These are phyloP conservation scores for Leucophora obtusa DNA, from an alignment of 2,888 invertebrate species.

Conservation along the genomic window DNA sequence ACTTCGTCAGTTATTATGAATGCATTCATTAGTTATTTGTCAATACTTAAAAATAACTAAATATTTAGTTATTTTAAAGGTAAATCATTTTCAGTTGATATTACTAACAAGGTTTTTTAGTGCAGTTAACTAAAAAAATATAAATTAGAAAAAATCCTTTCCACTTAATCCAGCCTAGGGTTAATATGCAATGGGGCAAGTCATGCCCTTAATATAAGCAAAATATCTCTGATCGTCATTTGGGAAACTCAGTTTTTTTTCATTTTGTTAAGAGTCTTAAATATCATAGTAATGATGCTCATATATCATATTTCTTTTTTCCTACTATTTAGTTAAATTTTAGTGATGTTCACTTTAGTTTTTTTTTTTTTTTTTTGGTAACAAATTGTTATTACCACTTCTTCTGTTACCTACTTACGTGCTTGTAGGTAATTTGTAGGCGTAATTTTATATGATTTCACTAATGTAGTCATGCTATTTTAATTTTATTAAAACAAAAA, in stretches of 20 bases:
- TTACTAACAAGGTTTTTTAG: too few relatives aligned
- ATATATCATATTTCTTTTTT: background rate
- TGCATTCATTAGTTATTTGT: too few relatives aligned
- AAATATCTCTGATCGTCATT: background rate
- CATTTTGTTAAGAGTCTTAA: background rate
- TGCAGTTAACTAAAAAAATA: too few relatives aligned
- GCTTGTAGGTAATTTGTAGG: slow-evolving; percentile 45
- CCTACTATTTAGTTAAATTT: background rate
- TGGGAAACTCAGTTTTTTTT: background rate
- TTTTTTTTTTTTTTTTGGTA: background rate
- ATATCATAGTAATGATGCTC: background rate
- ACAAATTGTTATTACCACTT: slow-evolving; percentile 2
- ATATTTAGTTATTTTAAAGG: too few relatives aligned
- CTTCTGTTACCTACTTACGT: slow-evolving; percentile 22
- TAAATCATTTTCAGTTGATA: too few relatives aligned
- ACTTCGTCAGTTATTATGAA: too few relatives aligned
- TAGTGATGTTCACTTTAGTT: background rate
- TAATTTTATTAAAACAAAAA: background rate
- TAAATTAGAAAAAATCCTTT: too few relatives aligned
- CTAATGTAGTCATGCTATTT: slow-evolving; percentile 42
- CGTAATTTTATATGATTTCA: slow-evolving; percentile 50
- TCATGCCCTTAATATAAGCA: too few relatives aligned
- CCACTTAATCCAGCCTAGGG: too few relatives aligned
- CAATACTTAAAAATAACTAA: too few relatives aligned
- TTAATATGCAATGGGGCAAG: too few relatives aligned